phyloP scores from a whole-genome alignment of 2,888 invertebrate species.

The Tipula confusa region DNA sequence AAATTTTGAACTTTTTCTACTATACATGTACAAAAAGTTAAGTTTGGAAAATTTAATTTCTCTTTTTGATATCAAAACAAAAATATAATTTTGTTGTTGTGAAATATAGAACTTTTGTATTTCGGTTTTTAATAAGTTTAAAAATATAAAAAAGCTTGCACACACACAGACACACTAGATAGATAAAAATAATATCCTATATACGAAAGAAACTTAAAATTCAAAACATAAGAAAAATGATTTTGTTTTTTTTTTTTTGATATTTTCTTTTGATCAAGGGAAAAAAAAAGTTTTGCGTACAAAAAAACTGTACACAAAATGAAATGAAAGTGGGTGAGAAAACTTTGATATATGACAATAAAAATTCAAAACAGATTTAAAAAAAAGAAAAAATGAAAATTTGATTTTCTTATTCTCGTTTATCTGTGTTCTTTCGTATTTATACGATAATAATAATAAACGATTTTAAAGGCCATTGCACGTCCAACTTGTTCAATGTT shows the following conservation, averaged over 20 bases:
- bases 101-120: not conserved
- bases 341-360: constrained; percentile 20
- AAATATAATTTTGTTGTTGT: not conserved
- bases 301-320: not conserved
- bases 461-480: too few species aligned
- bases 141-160: not conserved
- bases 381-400: not conserved
- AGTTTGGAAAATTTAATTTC: not conserved
- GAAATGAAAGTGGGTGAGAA: not conserved
- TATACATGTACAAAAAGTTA: not conserved
- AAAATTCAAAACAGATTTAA: not conserved
- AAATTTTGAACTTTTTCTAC: not conserved
- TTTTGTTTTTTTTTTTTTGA: not conserved
- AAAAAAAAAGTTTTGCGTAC: not conserved
- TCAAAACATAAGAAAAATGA: not conserved
- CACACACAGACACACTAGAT: not conserved
- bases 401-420: not conserved
- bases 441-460: too few species aligned
- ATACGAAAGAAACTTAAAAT: not conserved
- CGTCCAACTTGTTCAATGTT: too few species aligned
- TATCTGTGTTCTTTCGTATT: too few species aligned
- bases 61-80: not conserved
- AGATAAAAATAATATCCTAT: not conserved
- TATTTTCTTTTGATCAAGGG: not conserved
- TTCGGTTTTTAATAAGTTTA: not conserved